A percentile compares a stretch with the other conserved stretches of the same genome.
These are phyloP conservation scores for Lepidurus arcticus DNA, from an alignment of 1,140 invertebrate species.

Conservation along the genomic window DNA sequence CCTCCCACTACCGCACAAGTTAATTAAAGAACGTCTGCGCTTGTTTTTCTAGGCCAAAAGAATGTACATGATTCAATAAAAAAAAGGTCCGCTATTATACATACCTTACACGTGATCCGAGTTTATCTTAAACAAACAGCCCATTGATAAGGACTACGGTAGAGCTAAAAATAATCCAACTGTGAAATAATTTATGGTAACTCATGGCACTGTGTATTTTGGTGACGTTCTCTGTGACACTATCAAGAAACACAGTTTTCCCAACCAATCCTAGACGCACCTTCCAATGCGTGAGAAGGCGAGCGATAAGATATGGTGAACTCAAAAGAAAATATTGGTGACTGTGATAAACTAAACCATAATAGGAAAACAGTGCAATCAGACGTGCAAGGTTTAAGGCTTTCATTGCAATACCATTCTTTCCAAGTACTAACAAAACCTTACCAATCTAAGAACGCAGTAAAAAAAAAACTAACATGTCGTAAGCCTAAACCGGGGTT, in stretches of 20 bases:
- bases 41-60: neutral
- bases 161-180: too few species aligned
- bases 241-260: neutral
- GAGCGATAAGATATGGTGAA: neutral
- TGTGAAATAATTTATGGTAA: neutral
- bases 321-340: neutral
- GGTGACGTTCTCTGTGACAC: neutral
- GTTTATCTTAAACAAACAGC: too few species aligned
- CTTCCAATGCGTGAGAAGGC: neutral
- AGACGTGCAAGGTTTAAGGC: conserved; percentile 8
- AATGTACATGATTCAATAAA: neutral
- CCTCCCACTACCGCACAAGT: conserved; percentile 25
- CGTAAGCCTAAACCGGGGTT: neutral
- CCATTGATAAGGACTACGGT: too few species aligned
- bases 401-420: neutral
- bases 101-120: too few species aligned
- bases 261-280: neutral
- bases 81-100: neutral
- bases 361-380: conserved; percentile 4
- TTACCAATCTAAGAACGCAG: neutral
- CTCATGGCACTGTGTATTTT: neutral
- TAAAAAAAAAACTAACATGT: neutral
- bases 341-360: conserved; percentile 10
- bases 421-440: neutral
- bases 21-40: neutral